phyloP scores from a whole-genome alignment of 1,140 invertebrate genomes.

The Drosophila funebris region DNA sequence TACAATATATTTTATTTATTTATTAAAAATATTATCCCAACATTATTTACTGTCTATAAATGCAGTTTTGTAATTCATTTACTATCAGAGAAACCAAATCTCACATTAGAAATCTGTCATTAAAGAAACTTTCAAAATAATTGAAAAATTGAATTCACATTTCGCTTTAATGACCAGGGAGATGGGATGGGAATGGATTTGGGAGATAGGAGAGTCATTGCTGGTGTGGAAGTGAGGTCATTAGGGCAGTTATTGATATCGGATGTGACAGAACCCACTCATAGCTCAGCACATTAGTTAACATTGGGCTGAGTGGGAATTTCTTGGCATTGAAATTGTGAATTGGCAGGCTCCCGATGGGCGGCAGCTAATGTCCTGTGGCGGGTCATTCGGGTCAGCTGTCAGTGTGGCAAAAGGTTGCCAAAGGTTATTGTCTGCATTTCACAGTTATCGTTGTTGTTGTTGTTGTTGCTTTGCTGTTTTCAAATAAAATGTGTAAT shows the following conservation, averaged over 20 bases:
- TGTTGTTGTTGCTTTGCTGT: too few relatives aligned
- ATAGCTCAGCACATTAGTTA: constrained; percentile 61
- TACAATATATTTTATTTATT: background rate
- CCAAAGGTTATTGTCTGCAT: constrained; percentile 51
- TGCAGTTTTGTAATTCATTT: too few relatives aligned
- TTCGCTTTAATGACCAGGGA: background rate
- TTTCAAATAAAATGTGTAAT: constrained; percentile 73
- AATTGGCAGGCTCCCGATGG: background rate
- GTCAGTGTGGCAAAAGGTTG: constrained; percentile 48
- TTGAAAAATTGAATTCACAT: constrained; percentile 7
- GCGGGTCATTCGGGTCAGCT: constrained; percentile 53
- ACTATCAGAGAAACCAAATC: background rate
- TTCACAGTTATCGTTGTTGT: constrained; percentile 65
- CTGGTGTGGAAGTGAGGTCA: constrained; percentile 21
- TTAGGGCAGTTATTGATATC: constrained; percentile 55
- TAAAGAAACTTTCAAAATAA: background rate
- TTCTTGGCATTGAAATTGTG: constrained; percentile 1
- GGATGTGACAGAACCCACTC: constrained; percentile 52
- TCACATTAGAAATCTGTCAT: background rate
- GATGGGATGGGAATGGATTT: background rate
- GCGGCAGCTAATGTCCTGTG: constrained; percentile 48
- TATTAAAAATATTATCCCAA: background rate
- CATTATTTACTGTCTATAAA: background rate
- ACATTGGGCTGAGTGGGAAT: constrained; percentile 18
- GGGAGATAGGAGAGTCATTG: background rate